A percentile compares a stretch with the other conserved stretches of the same genome.
phyloP scores from a whole-genome alignment of 2,113 vertebrate genomes.

The Hemiprocne comata region DNA sequence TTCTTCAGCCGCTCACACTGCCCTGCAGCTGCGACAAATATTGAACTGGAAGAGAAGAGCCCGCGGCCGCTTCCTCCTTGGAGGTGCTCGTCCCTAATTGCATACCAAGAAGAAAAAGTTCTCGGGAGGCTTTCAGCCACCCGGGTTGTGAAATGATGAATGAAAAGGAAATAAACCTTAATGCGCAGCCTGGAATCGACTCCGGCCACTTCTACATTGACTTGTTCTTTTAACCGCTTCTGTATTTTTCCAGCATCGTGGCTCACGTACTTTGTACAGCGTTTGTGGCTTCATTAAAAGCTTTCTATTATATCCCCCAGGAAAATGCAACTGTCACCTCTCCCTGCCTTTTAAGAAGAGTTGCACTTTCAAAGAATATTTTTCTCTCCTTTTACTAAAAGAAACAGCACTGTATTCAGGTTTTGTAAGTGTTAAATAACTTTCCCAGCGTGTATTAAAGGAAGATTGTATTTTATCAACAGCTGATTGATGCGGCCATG shows the following conservation, averaged over 20 bases:
- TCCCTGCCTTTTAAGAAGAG: constrained; percentile 69
- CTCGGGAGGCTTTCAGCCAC: constrained; percentile 3
- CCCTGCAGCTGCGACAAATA: not conserved
- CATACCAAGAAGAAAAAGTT: not conserved
- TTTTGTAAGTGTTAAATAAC: constrained; percentile 85
- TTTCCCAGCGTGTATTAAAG: constrained; percentile 85
- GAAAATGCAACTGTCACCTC: constrained; percentile 31
- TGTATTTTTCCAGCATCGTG: not conserved
- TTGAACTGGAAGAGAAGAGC: not conserved
- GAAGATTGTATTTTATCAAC: constrained; percentile 86
- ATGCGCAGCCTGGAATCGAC: constrained; percentile 24
- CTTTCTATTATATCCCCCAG: constrained; percentile 22
- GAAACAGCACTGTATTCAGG: constrained; percentile 66
- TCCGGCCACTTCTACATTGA: not conserved
- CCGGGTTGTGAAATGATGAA: constrained; percentile 23
- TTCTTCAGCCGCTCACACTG: no score
- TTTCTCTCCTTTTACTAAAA: constrained; percentile 50
- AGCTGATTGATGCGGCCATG: constrained; percentile 88
- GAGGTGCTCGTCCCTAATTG: not conserved
- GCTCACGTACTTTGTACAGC: constrained; percentile 9
- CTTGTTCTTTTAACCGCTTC: constrained; percentile 52
- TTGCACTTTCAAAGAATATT: constrained; percentile 75
- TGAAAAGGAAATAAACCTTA: constrained; percentile 36
- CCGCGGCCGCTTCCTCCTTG: not conserved
- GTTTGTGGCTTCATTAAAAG: constrained; percentile 43